phyloP scores from a whole-genome alignment of 2,797 vertebrate species.

The Labroides dimidiatus region DNA sequence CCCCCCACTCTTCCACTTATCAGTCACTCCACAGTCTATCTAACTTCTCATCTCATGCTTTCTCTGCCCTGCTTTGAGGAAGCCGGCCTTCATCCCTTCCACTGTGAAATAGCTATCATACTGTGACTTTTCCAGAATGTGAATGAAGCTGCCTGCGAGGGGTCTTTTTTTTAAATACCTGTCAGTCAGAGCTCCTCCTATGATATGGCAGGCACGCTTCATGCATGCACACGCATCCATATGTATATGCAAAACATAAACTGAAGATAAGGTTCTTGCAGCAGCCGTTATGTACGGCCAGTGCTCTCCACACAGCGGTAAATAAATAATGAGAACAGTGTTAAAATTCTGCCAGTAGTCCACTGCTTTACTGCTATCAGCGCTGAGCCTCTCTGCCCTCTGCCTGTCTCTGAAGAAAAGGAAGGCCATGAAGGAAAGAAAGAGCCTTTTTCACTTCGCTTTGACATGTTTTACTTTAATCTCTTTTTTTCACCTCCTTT shows the following conservation, averaged over 20 bases:
- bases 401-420: conserved; percentile 43
- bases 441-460: conserved; percentile 18
- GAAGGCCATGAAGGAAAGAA: conserved; percentile 31
- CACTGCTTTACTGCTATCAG: conserved; percentile 37
- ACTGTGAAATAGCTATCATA: conserved; percentile 63
- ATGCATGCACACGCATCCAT: conserved; percentile 4
- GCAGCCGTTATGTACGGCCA: conserved; percentile 62
- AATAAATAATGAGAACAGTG: conserved; percentile 86
- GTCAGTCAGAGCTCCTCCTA: conserved; percentile 34
- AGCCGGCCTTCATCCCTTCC: conserved; percentile 46
- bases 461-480: conserved; percentile 41
- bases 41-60: conserved; percentile 42
- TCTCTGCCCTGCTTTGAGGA: conserved; percentile 33
- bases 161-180: conserved; percentile 25
- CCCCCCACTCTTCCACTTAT: conserved; percentile 40
- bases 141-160: conserved; percentile 64
- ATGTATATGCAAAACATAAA: background rate
- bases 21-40: conserved; percentile 47
- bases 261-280: conserved; percentile 37
- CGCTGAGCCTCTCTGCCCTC: conserved; percentile 30
- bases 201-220: conserved; percentile 28
- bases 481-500: conserved; percentile 9
- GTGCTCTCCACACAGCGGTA: conserved; percentile 67
- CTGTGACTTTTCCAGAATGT: conserved; percentile 61
- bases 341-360: conserved; percentile 82